A percentile compares a stretch with the other conserved stretches of the same genome.
Conservation (phyloP, 2,113 vertebrate species). For the Gobio gobio region DNA sequence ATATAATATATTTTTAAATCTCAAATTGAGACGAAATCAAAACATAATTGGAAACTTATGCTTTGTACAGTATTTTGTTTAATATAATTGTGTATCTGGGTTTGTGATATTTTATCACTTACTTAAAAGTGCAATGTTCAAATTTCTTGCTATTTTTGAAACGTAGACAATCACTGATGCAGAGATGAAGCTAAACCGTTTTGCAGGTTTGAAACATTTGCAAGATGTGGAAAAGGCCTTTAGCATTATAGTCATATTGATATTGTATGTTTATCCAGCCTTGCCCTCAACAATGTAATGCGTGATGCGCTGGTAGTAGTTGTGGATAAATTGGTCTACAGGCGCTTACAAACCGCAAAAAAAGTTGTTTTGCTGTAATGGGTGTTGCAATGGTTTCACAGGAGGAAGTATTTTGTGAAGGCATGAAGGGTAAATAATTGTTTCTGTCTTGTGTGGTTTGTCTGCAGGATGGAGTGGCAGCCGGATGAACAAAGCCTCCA, state of each 20-base stretch:
- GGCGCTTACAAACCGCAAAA: neutral
- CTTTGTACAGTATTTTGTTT: neutral
- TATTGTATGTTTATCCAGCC: neutral
- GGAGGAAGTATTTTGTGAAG: neutral
- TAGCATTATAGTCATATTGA: neutral
- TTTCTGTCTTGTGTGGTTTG: slow-evolving; percentile 14
- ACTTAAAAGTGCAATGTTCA: neutral
- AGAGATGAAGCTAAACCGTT: neutral
- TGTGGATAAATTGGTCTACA: neutral
- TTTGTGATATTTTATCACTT: neutral
- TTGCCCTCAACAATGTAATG: neutral
- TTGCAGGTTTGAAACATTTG: neutral
- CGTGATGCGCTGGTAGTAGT: neutral
- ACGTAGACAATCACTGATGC: neutral
- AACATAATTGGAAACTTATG: neutral
- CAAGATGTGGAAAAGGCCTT: neutral
- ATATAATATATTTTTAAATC: neutral
- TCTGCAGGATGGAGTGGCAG: slow-evolving; percentile 90
- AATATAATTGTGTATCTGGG: neutral
- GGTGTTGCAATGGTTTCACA: neutral
- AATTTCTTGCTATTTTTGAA: neutral
- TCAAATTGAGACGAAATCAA: neutral
- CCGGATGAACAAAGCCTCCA: slow-evolving; percentile 93
- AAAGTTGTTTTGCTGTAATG: neutral
- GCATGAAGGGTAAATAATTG: neutral